phyloP scores from a whole-genome alignment of 2,888 invertebrate genomes.

The Fragum fragum region DNA sequence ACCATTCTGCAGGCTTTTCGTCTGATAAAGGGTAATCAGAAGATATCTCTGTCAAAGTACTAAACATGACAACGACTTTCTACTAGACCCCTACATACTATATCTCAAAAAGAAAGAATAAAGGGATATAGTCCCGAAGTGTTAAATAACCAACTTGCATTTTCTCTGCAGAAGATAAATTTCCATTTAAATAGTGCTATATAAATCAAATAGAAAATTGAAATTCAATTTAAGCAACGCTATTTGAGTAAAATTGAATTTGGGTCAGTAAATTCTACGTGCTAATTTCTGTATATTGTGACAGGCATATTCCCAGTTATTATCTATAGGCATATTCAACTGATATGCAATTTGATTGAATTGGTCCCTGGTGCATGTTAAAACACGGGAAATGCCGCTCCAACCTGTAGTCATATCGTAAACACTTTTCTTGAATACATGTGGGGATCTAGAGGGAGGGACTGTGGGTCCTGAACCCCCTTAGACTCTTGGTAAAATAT shows the following conservation, averaged over 20 bases:
- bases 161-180: constrained; percentile 12
- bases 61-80: no score
- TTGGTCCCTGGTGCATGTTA: background rate
- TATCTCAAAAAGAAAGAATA: no score
- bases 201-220: constrained; percentile 26
- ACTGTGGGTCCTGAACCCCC: no score
- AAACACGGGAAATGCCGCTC: background rate
- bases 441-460: no score
- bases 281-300: constrained; percentile 25
- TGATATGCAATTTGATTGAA: constrained; percentile 24
- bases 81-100: no score
- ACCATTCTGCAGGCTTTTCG: no score
- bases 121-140: background rate
- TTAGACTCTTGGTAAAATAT: no score
- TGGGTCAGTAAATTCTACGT: constrained; percentile 15
- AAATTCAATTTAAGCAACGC: constrained; percentile 22
- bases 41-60: no score
- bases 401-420: constrained; percentile 12
- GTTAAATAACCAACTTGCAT: constrained; percentile 1
- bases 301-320: background rate
- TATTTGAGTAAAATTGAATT: constrained; percentile 24
- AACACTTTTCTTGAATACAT: background rate
- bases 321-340: constrained; percentile 13
- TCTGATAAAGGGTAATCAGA: no score
- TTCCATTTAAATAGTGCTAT: constrained; percentile 20